Evolutionary conservation across 2,888 invertebrate genomes (phyloP).

Genomic region (Tribolium freemani): DNA sequence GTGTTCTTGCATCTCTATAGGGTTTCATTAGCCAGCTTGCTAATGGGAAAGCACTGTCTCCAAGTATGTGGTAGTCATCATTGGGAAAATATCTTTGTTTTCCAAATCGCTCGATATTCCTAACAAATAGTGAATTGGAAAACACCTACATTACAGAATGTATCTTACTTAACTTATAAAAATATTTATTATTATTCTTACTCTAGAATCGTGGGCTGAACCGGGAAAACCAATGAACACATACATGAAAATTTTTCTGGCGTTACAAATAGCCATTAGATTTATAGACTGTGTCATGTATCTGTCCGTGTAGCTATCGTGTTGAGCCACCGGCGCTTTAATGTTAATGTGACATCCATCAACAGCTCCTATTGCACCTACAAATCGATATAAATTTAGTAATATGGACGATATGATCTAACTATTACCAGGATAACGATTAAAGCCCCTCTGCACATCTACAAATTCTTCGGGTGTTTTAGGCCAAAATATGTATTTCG

Average conservation of each 20-base stretch:
- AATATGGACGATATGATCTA: no score
- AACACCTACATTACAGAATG: no score
- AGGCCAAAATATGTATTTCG: conserved; percentile 42
- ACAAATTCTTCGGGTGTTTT: conserved; percentile 27
- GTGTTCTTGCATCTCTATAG: conserved; percentile 21
- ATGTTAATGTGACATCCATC: conserved; percentile 45
- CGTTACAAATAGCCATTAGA: conserved; percentile 26
- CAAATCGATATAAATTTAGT: no score
- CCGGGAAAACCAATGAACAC: conserved; percentile 33
- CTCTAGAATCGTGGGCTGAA: conserved; percentile 29
- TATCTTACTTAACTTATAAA: no score
- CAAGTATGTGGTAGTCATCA: conserved; percentile 35
- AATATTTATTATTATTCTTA: no score
- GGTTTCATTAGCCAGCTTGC: conserved; percentile 42
- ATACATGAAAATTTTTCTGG: conserved; percentile 22
- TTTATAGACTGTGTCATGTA: conserved; percentile 34
- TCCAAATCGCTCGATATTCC: background rate
- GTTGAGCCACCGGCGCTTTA: conserved; percentile 42
- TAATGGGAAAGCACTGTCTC: conserved; percentile 43
- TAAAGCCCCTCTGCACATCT: no score
- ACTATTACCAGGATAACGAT: no score
- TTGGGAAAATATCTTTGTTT: background rate
- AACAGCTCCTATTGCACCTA: conserved; percentile 42
- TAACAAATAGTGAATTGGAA: background rate
- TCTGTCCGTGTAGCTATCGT: conserved; percentile 46